Percentiles rank a stretch among this genome's conserved stretches.
These are phyloP conservation scores for Rhingia rostrata DNA, from an alignment of 2,888 invertebrate species.

Conservation along the genomic window DNA sequence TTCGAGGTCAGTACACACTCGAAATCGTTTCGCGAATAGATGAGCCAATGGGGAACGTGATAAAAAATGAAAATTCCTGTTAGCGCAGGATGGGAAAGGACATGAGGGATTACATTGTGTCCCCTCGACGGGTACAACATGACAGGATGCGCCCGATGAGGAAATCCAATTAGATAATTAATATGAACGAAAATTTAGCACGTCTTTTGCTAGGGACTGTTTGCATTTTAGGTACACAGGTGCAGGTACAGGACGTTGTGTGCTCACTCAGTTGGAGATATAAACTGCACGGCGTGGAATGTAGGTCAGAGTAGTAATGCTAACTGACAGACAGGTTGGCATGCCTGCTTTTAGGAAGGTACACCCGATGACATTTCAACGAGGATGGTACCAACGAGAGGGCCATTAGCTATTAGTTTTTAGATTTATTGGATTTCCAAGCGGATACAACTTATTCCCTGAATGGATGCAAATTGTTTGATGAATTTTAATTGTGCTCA, in stretches of 20 bases:
- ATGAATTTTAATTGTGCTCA: too few relatives aligned
- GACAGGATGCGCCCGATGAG: constrained; percentile 17
- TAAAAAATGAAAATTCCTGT: constrained; percentile 31
- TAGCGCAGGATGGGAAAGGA: constrained; percentile 7
- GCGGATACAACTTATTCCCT: too few relatives aligned
- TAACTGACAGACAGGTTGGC: constrained; percentile 11
- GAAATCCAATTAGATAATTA: constrained; percentile 70
- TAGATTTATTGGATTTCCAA: too few relatives aligned
- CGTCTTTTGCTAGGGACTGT: background rate
- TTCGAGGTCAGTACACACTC: constrained; percentile 44
- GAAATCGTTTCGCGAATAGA: constrained; percentile 10
- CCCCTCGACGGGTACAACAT: background rate
- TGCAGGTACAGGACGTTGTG: background rate
- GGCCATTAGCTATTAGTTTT: too few relatives aligned
- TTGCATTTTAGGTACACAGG: background rate
- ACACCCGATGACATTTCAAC: too few relatives aligned
- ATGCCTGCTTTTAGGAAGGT: background rate
- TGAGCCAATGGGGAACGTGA: constrained; percentile 42
- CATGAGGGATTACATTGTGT: constrained; percentile 22
- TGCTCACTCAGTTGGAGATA: too few relatives aligned
- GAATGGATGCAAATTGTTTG: too few relatives aligned
- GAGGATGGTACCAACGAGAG: too few relatives aligned
- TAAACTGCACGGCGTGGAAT: background rate
- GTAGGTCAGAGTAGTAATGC: constrained; percentile 51
- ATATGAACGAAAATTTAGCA: constrained; percentile 41